phyloP scores from a whole-genome alignment of 2,888 invertebrate species.

The Nephrotoma appendiculata region DNA sequence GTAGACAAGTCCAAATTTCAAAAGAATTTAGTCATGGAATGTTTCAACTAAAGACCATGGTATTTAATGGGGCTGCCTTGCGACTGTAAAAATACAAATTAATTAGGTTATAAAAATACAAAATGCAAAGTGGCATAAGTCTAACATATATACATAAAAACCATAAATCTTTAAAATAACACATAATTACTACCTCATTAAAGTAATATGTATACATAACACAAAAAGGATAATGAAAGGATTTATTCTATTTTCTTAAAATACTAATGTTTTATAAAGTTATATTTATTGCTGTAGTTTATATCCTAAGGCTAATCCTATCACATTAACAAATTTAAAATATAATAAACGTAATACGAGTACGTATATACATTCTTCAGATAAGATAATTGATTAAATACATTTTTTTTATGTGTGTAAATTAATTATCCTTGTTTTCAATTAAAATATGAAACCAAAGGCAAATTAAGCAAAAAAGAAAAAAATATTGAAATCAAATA shows the following conservation, averaged over 20 bases:
- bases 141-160: not conserved
- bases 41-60: too few relatives aligned
- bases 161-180: not conserved
- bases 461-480: not conserved
- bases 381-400: not conserved
- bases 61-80: too few relatives aligned
- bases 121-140: too few relatives aligned
- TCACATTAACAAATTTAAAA: not conserved
- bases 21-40: too few relatives aligned
- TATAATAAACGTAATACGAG: not conserved
- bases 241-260: not conserved
- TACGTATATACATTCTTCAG: not conserved
- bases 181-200: not conserved
- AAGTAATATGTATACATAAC: not conserved
- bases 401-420: not conserved
- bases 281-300: not conserved
- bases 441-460: not conserved
- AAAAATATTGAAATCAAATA: not conserved
- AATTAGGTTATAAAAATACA: too few relatives aligned
- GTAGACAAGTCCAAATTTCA: too few relatives aligned
- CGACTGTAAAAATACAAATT: too few relatives aligned
- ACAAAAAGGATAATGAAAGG: not conserved
- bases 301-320: not conserved
- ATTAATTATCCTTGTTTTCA: not conserved
- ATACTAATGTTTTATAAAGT: not conserved